phyloP scores from a whole-genome alignment of 1,140 invertebrate species.

The Polyergus mexicanus region DNA sequence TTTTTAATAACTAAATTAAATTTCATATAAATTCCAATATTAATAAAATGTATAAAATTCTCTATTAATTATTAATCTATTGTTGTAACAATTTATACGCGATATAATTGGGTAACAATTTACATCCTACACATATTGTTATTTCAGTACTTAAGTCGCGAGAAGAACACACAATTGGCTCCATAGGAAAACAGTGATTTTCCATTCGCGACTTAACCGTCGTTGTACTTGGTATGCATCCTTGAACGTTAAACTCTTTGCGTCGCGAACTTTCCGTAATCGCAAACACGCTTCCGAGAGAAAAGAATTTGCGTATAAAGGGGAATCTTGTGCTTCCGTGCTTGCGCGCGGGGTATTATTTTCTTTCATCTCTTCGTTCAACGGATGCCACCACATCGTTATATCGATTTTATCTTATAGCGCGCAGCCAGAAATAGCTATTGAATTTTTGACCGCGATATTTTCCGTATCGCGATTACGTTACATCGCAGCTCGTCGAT shows the following conservation, averaged over 20 bases:
- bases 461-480: slow-evolving; percentile 43
- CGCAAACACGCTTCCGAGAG: slow-evolving; percentile 21
- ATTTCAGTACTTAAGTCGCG: not conserved
- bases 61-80: not conserved
- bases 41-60: not conserved
- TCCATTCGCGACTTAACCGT: not conserved
- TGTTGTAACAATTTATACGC: not conserved
- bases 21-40: slow-evolving; percentile 18
- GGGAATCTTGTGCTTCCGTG: not conserved
- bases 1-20: slow-evolving; percentile 33
- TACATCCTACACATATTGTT: not conserved
- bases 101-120: not conserved
- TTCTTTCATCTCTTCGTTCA: slow-evolving; percentile 48
- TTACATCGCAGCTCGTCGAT: slow-evolving; percentile 11
- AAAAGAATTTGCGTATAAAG: slow-evolving; percentile 50
- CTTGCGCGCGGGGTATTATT: slow-evolving; percentile 35
- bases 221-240: slow-evolving; percentile 19
- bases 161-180: slow-evolving; percentile 2
- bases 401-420: slow-evolving; percentile 67
- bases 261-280: slow-evolving; percentile 23
- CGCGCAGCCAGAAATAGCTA: slow-evolving; percentile 52
- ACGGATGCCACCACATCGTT: slow-evolving; percentile 37
- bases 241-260: slow-evolving; percentile 9
- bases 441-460: slow-evolving; percentile 53
- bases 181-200: slow-evolving; percentile 9